These are phyloP conservation scores for Phthorimaea operculella DNA, from an alignment of 1,140 invertebrate genomes.

Conservation along the genomic window DNA sequence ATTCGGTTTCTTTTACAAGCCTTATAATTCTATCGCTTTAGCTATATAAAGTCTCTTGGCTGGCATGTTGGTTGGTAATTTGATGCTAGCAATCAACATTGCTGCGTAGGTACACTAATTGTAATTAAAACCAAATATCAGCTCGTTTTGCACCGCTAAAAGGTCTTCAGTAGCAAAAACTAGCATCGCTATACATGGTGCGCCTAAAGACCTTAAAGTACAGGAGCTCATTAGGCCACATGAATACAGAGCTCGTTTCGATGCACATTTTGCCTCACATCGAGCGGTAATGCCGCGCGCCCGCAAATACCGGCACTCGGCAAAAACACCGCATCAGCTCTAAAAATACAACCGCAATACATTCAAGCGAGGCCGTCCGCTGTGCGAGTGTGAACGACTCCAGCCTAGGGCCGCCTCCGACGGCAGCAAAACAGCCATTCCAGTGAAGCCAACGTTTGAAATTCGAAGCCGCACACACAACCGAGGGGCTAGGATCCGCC, in stretches of 20 bases:
- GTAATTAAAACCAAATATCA: conserved; percentile 6
- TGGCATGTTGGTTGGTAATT: not conserved
- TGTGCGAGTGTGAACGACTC: conserved; percentile 26
- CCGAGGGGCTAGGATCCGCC: not conserved
- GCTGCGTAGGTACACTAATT: not conserved
- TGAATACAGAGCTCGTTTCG: conserved; percentile 14
- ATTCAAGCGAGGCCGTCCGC: conserved; percentile 16
- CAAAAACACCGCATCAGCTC: conserved; percentile 51
- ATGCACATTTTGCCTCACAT: conserved; percentile 20
- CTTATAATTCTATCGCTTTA: too few relatives aligned
- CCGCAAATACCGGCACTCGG: conserved; percentile 24
- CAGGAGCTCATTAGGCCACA: conserved; percentile 18
- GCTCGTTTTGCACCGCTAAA: conserved; percentile 9
- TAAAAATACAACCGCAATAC: conserved; percentile 44
- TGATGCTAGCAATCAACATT: conserved; percentile 2
- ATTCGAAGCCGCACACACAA: conserved; percentile 25
- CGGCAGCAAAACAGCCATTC: conserved; percentile 26
- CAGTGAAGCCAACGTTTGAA: conserved; percentile 21
- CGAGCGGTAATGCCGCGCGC: conserved; percentile 22
- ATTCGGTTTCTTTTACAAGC: too few relatives aligned
- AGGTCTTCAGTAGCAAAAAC: conserved; percentile 13
- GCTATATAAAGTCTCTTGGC: too few relatives aligned
- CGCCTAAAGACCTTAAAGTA: conserved; percentile 9
- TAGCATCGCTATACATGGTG: conserved; percentile 19
- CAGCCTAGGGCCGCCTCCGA: conserved; percentile 41